A percentile compares a stretch with the other conserved stretches of the same genome.
phyloP scores from a whole-genome alignment of 2,113 vertebrate species.

The Archilochus colubris region DNA sequence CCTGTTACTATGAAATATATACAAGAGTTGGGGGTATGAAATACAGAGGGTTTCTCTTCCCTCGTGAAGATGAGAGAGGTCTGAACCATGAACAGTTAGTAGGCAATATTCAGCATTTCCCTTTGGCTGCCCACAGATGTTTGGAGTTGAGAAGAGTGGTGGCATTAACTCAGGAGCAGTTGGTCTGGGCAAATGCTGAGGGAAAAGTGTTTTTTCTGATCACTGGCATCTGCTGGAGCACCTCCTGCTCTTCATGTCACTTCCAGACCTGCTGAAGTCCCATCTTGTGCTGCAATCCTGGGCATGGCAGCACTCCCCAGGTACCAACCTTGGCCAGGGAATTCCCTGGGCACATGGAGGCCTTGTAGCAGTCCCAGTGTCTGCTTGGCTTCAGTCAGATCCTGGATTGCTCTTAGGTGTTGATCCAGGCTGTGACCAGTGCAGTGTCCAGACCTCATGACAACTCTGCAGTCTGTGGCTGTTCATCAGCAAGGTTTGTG shows the following conservation, averaged over 20 bases:
- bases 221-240: neutral
- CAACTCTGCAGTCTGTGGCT: neutral
- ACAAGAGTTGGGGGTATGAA: neutral
- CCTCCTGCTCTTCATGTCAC: neutral
- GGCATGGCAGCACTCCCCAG: neutral
- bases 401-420: neutral
- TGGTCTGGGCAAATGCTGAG: neutral
- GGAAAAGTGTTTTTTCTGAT: neutral
- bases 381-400: neutral
- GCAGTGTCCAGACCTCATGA: neutral
- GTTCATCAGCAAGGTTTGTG: neutral
- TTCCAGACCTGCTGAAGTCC: neutral
- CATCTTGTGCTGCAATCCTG: neutral
- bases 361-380: neutral
- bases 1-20: neutral
- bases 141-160: neutral
- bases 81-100: neutral
- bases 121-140: neutral
- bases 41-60: neutral
- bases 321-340: neutral
- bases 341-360: neutral
- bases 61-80: neutral
- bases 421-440: neutral
- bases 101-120: neutral
- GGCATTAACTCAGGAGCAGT: neutral